Percentiles rank a stretch among this genome's conserved stretches.
Evolutionary conservation across 1,140 invertebrate species (phyloP).

Genomic region (Condylostylus longicornis): DNA sequence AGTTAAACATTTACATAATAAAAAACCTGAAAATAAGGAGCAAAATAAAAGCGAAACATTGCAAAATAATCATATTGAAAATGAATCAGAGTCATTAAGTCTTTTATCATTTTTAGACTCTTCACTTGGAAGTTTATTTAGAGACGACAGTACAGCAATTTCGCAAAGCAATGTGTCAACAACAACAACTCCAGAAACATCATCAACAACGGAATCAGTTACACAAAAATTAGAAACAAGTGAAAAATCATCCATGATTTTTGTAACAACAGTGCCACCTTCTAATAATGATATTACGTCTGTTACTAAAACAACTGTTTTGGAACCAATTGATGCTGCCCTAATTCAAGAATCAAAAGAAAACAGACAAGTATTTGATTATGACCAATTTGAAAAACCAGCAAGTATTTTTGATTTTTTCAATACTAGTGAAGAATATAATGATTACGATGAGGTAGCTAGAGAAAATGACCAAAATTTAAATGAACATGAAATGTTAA

Average conservation of each 20-base stretch:
- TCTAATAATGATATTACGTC: constrained; percentile 10
- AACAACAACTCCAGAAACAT: constrained; percentile 9
- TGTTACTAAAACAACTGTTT: constrained; percentile 17
- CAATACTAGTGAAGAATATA: no score
- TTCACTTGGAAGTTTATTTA: constrained; percentile 11
- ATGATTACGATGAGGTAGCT: no score
- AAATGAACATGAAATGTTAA: no score
- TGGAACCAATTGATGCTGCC: constrained; percentile 16
- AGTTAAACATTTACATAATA: constrained; percentile 29
- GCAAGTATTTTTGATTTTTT: no score
- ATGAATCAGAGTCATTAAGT: constrained; percentile 6
- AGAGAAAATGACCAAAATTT: no score
- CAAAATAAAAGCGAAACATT: constrained; percentile 4
- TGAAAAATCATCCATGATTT: constrained; percentile 13
- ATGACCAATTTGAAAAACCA: constrained; percentile 31
- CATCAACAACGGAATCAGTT: background rate
- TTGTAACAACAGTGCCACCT: constrained; percentile 3
- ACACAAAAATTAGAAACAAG: constrained; percentile 16
- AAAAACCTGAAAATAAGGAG: constrained; percentile 16
- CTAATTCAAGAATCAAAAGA: no score
- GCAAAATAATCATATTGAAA: background rate
- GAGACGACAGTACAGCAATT: constrained; percentile 4
- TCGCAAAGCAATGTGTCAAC: constrained; percentile 15
- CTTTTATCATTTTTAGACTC: constrained; percentile 25
- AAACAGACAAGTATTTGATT: constrained; percentile 29